Percentiles rank a stretch among this genome's conserved stretches.
Conservation (phyloP, 2,797 vertebrate species). For the Poeciliopsis turneri region DNA sequence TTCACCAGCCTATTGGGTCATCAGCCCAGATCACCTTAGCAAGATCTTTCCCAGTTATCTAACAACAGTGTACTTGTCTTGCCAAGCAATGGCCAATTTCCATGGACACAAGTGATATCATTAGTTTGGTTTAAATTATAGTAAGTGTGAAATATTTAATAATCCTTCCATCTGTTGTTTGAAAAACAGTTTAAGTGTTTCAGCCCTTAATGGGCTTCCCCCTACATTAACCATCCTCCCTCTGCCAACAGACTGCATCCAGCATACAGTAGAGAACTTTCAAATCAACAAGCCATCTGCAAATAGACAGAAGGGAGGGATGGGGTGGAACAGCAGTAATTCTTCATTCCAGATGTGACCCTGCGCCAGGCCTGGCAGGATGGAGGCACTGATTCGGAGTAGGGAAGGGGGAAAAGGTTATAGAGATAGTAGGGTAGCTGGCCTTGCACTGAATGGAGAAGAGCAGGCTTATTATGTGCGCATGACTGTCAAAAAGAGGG, state of each 20-base stretch:
- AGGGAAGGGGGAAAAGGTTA: constrained; percentile 47
- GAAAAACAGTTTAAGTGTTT: constrained; percentile 75
- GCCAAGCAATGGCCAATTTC: constrained; percentile 40
- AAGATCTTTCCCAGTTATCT: constrained; percentile 18
- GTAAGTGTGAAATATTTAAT: constrained; percentile 55
- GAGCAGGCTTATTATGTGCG: constrained; percentile 51
- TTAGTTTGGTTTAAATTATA: constrained; percentile 55
- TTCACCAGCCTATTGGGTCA: constrained; percentile 3
- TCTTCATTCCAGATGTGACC: constrained; percentile 91
- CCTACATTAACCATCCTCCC: constrained; percentile 48
- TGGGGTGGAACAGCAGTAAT: constrained; percentile 72
- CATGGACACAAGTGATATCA: constrained; percentile 53
- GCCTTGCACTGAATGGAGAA: constrained; percentile 30
- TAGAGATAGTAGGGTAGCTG: constrained; percentile 34
- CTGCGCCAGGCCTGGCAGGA: constrained; percentile 77
- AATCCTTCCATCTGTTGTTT: constrained; percentile 83
- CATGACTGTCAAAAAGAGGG: constrained; percentile 55
- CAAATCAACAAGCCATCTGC: constrained; percentile 74
- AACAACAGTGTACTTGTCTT: constrained; percentile 25
- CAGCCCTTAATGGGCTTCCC: constrained; percentile 43
- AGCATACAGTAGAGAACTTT: constrained; percentile 60
- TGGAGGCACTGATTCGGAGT: constrained; percentile 51
- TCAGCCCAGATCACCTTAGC: constrained; percentile 18
- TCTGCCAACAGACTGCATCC: constrained; percentile 62
- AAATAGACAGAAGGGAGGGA: constrained; percentile 82